phyloP scores from a whole-genome alignment of 2,888 invertebrate species.

The Cephonodes hylas region DNA sequence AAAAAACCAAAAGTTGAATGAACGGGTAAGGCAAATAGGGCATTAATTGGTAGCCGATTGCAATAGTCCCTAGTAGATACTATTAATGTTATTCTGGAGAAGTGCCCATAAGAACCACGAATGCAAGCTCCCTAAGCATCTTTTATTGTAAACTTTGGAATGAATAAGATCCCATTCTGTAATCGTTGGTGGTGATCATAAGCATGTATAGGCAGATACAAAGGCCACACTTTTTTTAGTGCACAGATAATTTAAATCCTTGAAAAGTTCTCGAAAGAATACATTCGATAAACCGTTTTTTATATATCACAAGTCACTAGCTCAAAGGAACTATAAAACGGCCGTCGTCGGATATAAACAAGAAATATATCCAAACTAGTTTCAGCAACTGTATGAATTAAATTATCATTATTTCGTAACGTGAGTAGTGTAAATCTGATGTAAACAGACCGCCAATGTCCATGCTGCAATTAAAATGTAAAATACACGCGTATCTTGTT shows the following conservation, averaged over 20 bases:
- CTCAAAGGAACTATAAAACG: neutral
- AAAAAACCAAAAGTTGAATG: too few relatives aligned
- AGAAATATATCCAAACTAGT: neutral
- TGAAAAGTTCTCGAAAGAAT: neutral
- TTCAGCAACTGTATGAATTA: neutral
- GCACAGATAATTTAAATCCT: neutral
- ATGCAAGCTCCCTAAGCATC: too few relatives aligned
- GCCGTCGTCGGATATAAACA: neutral
- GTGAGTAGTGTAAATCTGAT: neutral
- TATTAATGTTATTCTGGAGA: too few relatives aligned
- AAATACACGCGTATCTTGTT: neutral
- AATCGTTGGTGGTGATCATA: too few relatives aligned
- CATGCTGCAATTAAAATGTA: neutral
- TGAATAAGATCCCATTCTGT: too few relatives aligned
- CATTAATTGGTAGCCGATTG: too few relatives aligned
- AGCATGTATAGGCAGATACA: too few relatives aligned
- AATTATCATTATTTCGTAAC: constrained; percentile 6
- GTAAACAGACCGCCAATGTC: neutral
- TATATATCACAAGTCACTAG: neutral
- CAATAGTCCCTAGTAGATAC: too few relatives aligned
- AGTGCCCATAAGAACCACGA: too few relatives aligned
- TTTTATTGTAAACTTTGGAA: too few relatives aligned
- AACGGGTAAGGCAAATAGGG: too few relatives aligned
- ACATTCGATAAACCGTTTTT: neutral
- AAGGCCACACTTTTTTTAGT: too few relatives aligned